Percentiles rank a stretch among this genome's conserved stretches.
Evolutionary conservation across 2,113 vertebrate genomes (phyloP).

Genomic region (Zonotrichia leucophrys): DNA sequence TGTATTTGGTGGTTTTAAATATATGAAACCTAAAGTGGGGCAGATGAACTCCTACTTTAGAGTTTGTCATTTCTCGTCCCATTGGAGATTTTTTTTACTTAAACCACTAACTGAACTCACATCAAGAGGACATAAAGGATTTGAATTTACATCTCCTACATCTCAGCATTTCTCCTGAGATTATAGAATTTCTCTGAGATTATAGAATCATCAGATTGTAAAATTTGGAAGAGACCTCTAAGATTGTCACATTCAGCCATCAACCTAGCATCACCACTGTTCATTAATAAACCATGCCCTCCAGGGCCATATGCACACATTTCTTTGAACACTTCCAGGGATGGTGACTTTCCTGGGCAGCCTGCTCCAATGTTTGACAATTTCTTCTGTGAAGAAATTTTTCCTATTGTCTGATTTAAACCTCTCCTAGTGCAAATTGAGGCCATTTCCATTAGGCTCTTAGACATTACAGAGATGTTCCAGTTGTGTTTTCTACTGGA

Average conservation of each 20-base stretch:
- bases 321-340: background rate
- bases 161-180: background rate
- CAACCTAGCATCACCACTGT: background rate
- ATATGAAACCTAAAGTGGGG: background rate
- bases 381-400: background rate
- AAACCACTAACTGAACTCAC: background rate
- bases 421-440: background rate
- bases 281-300: background rate
- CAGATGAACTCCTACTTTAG: background rate
- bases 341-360: background rate
- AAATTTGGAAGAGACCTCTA: background rate
- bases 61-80: background rate
- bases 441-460: background rate
- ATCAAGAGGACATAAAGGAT: background rate
- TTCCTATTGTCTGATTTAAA: background rate
- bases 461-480: background rate
- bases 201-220: background rate
- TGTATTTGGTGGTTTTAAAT: background rate
- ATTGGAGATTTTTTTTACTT: background rate
- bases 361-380: background rate
- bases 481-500: background rate
- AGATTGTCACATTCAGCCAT: background rate
- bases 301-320: background rate
- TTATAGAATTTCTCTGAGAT: background rate
- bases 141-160: background rate